Percentiles rank a stretch among this genome's conserved stretches.
These are phyloP conservation scores for Pseudococcus longispinus DNA, from an alignment of 2,888 invertebrate species.

Conservation along the genomic window DNA sequence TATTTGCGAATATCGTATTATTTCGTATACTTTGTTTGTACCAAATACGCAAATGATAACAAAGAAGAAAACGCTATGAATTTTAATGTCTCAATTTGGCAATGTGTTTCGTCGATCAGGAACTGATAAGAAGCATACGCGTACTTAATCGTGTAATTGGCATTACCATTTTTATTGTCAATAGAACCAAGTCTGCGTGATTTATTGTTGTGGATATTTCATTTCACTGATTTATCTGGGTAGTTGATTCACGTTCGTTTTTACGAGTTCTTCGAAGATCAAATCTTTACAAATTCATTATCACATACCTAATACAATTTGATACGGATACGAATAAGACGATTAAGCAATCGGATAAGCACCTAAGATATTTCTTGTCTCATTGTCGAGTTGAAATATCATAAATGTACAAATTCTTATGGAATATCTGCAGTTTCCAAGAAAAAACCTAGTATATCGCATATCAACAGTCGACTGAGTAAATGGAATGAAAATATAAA, in stretches of 20 bases:
- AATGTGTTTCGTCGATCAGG: neutral
- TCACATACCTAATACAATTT: neutral
- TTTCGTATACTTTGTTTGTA: neutral
- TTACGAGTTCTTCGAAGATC: neutral
- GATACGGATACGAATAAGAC: neutral
- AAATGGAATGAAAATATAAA: neutral
- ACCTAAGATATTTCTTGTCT: too few species aligned
- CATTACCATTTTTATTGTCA: neutral
- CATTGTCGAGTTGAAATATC: too few species aligned
- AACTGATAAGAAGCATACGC: neutral
- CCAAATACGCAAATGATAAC: neutral
- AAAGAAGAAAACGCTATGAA: neutral
- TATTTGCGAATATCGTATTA: neutral
- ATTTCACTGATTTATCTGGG: neutral
- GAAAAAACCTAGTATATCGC: too few species aligned
- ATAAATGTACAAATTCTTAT: too few species aligned
- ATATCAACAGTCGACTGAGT: too few species aligned
- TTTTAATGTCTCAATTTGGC: slow-evolving; percentile 8
- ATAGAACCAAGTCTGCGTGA: neutral
- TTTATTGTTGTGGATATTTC: neutral
- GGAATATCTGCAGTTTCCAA: too few species aligned
- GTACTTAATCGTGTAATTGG: neutral
- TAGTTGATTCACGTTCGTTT: neutral
- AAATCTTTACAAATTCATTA: neutral
- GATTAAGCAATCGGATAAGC: too few species aligned